phyloP scores from a whole-genome alignment of 1,140 invertebrate genomes.

The Streblospio benedicti region DNA sequence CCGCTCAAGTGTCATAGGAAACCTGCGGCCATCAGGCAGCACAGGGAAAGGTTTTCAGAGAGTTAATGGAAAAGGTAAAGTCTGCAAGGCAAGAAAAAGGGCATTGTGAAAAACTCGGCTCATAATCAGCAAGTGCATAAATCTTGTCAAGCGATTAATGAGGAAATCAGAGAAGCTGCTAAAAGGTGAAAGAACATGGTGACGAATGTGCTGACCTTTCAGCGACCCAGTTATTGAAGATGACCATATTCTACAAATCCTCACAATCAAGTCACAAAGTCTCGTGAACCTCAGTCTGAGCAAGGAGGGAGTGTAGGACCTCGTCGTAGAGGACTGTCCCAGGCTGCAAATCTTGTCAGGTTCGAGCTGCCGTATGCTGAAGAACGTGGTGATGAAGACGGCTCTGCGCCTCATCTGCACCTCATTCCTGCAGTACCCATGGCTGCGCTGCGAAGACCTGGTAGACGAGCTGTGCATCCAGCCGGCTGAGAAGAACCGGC shows the following conservation, averaged over 20 bases:
- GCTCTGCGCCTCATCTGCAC: conserved; percentile 17
- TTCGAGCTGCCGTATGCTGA: conserved; percentile 28
- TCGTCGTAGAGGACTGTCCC: conserved; percentile 23
- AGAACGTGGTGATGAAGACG: conserved; percentile 21
- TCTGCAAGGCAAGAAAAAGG: conserved; percentile 19
- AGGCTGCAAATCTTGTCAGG: conserved; percentile 20
- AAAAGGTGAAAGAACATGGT: conserved; percentile 12
- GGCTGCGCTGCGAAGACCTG: conserved; percentile 21
- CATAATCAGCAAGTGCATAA: background rate
- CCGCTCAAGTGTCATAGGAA: too few relatives aligned
- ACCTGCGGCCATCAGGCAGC: too few relatives aligned
- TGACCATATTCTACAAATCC: conserved; percentile 17
- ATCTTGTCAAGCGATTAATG: conserved; percentile 19
- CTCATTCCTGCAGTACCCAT: conserved; percentile 24
- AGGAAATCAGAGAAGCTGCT: conserved; percentile 17
- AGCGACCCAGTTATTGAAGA: conserved; percentile 24
- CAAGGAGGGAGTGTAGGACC: conserved; percentile 25
- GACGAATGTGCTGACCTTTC: background rate
- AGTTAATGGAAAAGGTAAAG: conserved; percentile 18
- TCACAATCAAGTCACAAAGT: conserved; percentile 20
- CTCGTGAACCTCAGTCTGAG: conserved; percentile 20
- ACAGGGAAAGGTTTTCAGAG: too few relatives aligned
- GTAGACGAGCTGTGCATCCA: conserved; percentile 17
- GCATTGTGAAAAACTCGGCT: conserved; percentile 9
- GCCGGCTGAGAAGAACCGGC: conserved; percentile 13